phyloP scores from a whole-genome alignment of 2,797 vertebrate species.

The Pogoniulus pusillus region DNA sequence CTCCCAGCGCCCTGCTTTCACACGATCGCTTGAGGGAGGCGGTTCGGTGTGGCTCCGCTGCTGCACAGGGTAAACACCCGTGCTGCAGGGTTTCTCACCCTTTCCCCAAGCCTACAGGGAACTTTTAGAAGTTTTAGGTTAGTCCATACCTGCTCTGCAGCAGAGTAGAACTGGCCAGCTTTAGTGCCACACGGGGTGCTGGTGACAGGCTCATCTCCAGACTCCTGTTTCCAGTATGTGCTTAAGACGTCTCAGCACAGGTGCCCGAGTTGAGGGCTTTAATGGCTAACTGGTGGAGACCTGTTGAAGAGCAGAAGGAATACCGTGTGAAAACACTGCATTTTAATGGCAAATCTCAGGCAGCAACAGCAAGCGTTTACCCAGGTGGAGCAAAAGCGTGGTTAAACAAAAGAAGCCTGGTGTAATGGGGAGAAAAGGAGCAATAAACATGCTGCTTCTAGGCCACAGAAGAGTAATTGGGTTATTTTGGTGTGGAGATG shows the following conservation, averaged over 20 bases:
- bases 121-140: neutral
- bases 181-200: neutral
- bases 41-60: neutral
- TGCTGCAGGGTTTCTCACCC: accelerated
- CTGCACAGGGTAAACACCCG: too few relatives aligned
- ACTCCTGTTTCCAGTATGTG: accelerated
- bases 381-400: neutral
- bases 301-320: neutral
- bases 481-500: neutral
- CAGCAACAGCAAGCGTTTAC: neutral
- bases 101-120: neutral
- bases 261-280: accelerated
- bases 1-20: neutral
- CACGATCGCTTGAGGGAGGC: neutral
- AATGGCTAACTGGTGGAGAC: neutral
- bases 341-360: neutral
- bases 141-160: neutral
- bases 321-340: accelerated
- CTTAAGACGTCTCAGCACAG: neutral
- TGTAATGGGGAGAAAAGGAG: neutral
- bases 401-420: neutral
- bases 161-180: neutral
- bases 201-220: neutral
- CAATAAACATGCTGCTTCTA: neutral
- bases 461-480: neutral